A percentile compares a stretch with the other conserved stretches of the same genome.
phyloP scores from a whole-genome alignment of 2,797 vertebrate species.

The Cynodonichthys magdalenae region DNA sequence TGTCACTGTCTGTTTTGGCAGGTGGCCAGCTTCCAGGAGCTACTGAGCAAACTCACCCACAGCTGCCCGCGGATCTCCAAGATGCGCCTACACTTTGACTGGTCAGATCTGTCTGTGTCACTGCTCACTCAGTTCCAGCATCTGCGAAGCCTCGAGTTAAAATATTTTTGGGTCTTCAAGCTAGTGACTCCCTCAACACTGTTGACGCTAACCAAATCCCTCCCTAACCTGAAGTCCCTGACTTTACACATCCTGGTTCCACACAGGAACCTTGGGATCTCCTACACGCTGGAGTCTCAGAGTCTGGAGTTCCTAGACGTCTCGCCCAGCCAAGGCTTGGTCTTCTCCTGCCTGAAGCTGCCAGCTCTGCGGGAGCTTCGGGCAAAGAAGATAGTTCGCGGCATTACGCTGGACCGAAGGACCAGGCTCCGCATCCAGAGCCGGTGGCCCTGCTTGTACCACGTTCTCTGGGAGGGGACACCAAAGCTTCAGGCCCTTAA shows the following conservation, averaged over 20 bases:
- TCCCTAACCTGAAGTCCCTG: slow-evolving; percentile 84
- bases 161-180: slow-evolving; percentile 89
- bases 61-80: slow-evolving; percentile 81
- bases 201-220: slow-evolving; percentile 79
- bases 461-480: slow-evolving; percentile 83
- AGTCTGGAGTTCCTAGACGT: slow-evolving; percentile 86
- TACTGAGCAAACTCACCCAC: slow-evolving; percentile 79
- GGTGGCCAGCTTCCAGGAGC: slow-evolving; percentile 84
- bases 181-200: slow-evolving; percentile 82
- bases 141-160: slow-evolving; percentile 84
- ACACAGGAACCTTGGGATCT: slow-evolving; percentile 84
- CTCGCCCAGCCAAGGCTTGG: slow-evolving; percentile 84
- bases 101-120: slow-evolving; percentile 83
- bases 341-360: slow-evolving; percentile 83
- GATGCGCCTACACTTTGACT: slow-evolving; percentile 86
- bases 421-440: slow-evolving; percentile 84
- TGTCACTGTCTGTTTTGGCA: slow-evolving; percentile 22
- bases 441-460: slow-evolving; percentile 85
- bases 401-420: slow-evolving; percentile 84
- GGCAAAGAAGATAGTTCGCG: slow-evolving; percentile 85
- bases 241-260: slow-evolving; percentile 86
- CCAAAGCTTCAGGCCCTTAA: slow-evolving; percentile 85
- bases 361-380: slow-evolving; percentile 82
- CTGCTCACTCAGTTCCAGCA: slow-evolving; percentile 83
- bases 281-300: slow-evolving; percentile 84